Evolutionary conservation across 2,113 vertebrate genomes (phyloP), one percentile per base, ranked within the genome.

Genomic region (Cyanoderma ruficeps): DNA sequence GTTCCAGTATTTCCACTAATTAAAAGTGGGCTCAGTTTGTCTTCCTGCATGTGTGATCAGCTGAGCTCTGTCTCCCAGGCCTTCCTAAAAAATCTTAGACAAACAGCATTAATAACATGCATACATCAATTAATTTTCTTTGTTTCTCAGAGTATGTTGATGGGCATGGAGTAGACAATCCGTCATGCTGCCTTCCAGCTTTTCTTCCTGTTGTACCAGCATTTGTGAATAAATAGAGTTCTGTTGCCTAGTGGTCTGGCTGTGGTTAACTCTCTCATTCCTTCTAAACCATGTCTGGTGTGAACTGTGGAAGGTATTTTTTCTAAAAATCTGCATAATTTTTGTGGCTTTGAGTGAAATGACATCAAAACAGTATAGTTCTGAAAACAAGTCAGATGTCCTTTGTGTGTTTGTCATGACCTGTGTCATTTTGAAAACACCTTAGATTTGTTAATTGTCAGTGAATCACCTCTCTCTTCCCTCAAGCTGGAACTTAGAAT

Each of bases 1-100:
- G 27, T 95, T 82, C 44, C n/a, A 46, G 5, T 84, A 71, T 95
- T 94, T 69, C 55, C 25, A 63, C 46, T 74, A 92, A 92, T 93
- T 86, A 74, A 77, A 90, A 70, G n/a, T 50, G 16, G 42, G 25
- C 4, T 94, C 63, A 42, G 30, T 89, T 74, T 81, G 42, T 80
- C 23, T 92, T 92, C 55, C 41, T 88, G 30, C 42, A 22, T 25
- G 23, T 88, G 25, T 70, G 81, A 88, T 83, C 71, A 88, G 59
- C 82, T 90, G 75, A 85, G 44, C 20, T 55, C 75, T 83, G 37
- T 90, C 68, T 85, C 53, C 19, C 27, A 46, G 53, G 41, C 23
- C 37, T 60, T 77, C 37, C 25, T 64, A 83, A 85, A 93, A 93
- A 68, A 49, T 69, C 75, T 65, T 79, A 69, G 28, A 56, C 61